Evolutionary conservation across 1,140 invertebrate species (phyloP).

Genomic region (Drosophila pseudoobscura): DNA sequence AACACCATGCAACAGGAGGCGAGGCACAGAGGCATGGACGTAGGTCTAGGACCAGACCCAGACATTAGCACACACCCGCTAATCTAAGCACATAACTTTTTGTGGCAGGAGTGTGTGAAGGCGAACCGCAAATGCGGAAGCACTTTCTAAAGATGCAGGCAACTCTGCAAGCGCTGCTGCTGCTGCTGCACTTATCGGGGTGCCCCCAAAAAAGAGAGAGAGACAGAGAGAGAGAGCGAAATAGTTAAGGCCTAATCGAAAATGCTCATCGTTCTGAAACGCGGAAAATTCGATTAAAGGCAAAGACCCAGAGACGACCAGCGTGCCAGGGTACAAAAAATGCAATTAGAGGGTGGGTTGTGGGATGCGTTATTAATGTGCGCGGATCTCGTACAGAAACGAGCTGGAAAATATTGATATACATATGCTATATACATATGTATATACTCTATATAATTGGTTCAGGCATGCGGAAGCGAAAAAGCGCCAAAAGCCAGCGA

Average conservation of each 20-base stretch:
- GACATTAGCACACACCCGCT: conserved; percentile 79
- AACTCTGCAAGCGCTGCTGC: background rate
- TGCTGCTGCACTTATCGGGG: conserved; percentile 45
- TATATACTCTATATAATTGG: conserved; percentile 22
- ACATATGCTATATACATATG: conserved; percentile 29
- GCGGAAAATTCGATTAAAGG: conserved; percentile 74
- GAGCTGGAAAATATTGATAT: conserved; percentile 58
- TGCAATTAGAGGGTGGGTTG: conserved; percentile 83
- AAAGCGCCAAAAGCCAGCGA: conserved; percentile 68
- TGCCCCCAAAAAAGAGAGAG: conserved; percentile 38
- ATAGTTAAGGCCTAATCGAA: conserved; percentile 73
- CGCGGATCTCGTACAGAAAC: conserved; percentile 5
- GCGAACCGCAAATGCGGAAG: conserved; percentile 68
- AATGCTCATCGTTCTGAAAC: conserved; percentile 71
- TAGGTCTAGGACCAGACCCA: background rate
- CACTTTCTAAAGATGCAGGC: conserved; percentile 66
- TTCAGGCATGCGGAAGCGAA: conserved; percentile 72
- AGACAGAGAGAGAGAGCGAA: too few relatives aligned
- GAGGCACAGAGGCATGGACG: background rate
- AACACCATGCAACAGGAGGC: conserved; percentile 5
- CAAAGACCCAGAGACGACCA: conserved; percentile 19
- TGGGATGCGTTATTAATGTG: conserved; percentile 83
- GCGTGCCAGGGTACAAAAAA: conserved; percentile 33
- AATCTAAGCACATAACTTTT: conserved; percentile 74
- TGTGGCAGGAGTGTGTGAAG: conserved; percentile 11